Conservation (phyloP, 2,797 vertebrate genomes). For the Typhlichthys subterraneus region DNA sequence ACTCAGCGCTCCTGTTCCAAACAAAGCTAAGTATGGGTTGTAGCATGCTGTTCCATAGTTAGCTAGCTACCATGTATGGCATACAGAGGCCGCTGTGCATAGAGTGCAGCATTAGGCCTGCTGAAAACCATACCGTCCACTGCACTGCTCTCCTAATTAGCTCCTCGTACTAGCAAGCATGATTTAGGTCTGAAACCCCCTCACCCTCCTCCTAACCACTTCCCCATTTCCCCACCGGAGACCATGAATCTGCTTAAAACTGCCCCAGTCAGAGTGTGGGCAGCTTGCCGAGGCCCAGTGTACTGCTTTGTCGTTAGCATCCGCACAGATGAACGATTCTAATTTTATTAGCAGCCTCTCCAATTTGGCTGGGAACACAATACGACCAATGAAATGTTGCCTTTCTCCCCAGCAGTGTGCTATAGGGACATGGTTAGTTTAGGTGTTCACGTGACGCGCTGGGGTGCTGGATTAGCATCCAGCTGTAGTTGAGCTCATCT, state of each 20-base stretch:
- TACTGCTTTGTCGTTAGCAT: conserved; percentile 35
- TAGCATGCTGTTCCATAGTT: conserved; percentile 23
- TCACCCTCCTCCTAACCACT: conserved; percentile 17
- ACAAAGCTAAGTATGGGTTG: conserved; percentile 35
- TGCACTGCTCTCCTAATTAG: conserved; percentile 67
- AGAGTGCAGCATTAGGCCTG: conserved; percentile 26
- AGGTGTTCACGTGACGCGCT: conserved; percentile 48
- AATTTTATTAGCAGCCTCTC: conserved; percentile 68
- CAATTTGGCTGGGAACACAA: conserved; percentile 39
- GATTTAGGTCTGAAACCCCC: conserved; percentile 58
- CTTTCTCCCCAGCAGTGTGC: conserved; percentile 36
- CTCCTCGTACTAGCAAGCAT: conserved; percentile 56
- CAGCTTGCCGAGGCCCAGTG: conserved; percentile 30
- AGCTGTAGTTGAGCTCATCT: conserved; percentile 72
- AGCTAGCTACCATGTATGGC: conserved; percentile 20
- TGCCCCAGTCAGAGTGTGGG: conserved; percentile 36
- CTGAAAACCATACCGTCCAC: conserved; percentile 48
- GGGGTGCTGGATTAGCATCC: conserved; percentile 53
- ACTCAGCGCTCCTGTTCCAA: conserved; percentile 40
- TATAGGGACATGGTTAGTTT: conserved; percentile 47
- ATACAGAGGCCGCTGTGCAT: conserved; percentile 27
- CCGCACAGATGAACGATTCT: conserved; percentile 56
- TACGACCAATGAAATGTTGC: conserved; percentile 49
- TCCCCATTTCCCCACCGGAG: conserved; percentile 40
- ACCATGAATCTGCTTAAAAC: conserved; percentile 69